These are phyloP conservation scores for Indri indri DNA, from an alignment of 2,113 vertebrate genomes.

Conservation along the genomic window DNA sequence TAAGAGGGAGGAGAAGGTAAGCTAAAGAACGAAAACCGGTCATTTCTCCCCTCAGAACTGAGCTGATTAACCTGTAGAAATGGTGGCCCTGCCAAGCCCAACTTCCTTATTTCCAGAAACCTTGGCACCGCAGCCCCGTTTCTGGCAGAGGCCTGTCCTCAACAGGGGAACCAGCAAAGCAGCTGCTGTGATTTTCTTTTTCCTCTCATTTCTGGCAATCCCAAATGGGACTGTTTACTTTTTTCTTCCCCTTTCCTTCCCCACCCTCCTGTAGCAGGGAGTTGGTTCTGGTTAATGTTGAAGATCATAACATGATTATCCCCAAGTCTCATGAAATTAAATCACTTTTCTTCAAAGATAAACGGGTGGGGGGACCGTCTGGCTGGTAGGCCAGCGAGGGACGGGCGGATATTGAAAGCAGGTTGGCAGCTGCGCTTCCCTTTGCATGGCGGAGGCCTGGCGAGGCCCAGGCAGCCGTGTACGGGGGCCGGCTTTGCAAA, in stretches of 20 bases:
- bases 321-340: slow-evolving; percentile 86
- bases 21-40: not conserved
- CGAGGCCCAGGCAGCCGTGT: slow-evolving; percentile 73
- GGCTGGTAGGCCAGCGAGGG: slow-evolving; percentile 82
- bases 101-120: slow-evolving; percentile 74
- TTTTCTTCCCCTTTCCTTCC: slow-evolving; percentile 68
- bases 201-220: slow-evolving; percentile 64
- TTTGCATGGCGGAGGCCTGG: slow-evolving; percentile 76
- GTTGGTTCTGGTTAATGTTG: slow-evolving; percentile 90
- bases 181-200: slow-evolving; percentile 60
- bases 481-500: slow-evolving; percentile 72
- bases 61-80: slow-evolving; percentile 69
- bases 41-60: slow-evolving; percentile 18
- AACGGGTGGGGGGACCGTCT: slow-evolving; percentile 70
- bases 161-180: slow-evolving; percentile 51
- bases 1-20: not conserved
- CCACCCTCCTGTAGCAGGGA: slow-evolving; percentile 77
- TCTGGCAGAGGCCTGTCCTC: slow-evolving; percentile 67
- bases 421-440: slow-evolving; percentile 76
- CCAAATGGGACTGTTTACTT: slow-evolving; percentile 62
- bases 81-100: slow-evolving; percentile 55
- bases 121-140: slow-evolving; percentile 63
- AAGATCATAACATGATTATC: slow-evolving; percentile 84
- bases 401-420: slow-evolving; percentile 85
- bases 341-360: slow-evolving; percentile 90